A percentile compares a stretch with the other conserved stretches of the same genome.
Conservation (phyloP, 2,888 invertebrate species). For the Elgonia sp. region DNA sequence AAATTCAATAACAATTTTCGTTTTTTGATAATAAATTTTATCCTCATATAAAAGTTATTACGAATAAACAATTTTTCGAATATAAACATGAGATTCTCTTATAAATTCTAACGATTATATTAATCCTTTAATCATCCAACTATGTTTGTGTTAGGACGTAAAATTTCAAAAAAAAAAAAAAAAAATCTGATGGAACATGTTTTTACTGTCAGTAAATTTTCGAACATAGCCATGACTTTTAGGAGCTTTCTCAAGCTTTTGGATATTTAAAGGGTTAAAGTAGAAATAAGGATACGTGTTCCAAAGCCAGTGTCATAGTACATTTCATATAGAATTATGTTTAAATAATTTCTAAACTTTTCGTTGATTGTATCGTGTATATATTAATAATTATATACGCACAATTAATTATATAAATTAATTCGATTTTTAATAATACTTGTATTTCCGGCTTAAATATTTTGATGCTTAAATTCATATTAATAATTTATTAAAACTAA, state of each 20-base stretch:
- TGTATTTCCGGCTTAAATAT: no score
- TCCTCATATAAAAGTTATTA: no score
- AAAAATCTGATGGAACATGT: neutral
- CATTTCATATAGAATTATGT: constrained; percentile 26
- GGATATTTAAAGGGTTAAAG: constrained; percentile 14
- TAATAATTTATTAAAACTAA: no score
- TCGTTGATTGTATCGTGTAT: constrained; percentile 30
- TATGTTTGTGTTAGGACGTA: neutral
- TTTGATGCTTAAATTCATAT: no score
- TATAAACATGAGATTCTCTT: neutral
- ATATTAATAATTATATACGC: constrained; percentile 2
- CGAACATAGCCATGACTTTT: neutral
- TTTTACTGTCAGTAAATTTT: neutral
- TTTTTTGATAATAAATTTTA: no score
- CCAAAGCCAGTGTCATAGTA: constrained; percentile 56
- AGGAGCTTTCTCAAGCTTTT: neutral
- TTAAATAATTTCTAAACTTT: constrained; percentile 32
- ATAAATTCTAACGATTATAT: constrained; percentile 7
- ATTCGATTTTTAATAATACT: no score
- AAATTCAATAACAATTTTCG: neutral
- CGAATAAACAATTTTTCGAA: neutral
- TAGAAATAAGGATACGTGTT: constrained; percentile 42
- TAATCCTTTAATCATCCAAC: neutral
- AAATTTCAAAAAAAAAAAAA: neutral
- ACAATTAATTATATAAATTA: constrained; percentile 12